phyloP scores from a whole-genome alignment of 2,113 vertebrate species.

The Lucifuga dentata region DNA sequence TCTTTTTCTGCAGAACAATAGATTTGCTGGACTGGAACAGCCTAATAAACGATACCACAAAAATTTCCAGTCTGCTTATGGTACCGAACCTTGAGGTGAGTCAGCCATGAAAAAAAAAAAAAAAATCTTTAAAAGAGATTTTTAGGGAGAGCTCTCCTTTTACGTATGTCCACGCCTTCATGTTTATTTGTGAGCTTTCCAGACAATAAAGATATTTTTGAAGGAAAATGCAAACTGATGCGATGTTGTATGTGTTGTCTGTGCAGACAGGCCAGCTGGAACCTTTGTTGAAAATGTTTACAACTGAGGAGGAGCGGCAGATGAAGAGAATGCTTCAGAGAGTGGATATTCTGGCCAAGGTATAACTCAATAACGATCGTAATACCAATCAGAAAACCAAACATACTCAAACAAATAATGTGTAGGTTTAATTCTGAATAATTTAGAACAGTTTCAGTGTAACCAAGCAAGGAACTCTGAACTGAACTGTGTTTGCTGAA shows the following conservation, averaged over 20 bases:
- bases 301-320: constrained; percentile 90
- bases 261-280: constrained; percentile 90
- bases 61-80: constrained; percentile 89
- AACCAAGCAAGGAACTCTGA: no score
- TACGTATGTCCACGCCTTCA: no score
- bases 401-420: no score
- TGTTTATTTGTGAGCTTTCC: not conserved
- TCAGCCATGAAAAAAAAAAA: not conserved
- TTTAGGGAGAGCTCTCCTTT: not conserved
- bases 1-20: constrained; percentile 82
- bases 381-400: no score
- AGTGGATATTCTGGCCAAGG: constrained; percentile 90
- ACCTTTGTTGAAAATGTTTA: constrained; percentile 87
- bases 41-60: constrained; percentile 86
- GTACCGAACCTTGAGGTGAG: constrained; percentile 90
- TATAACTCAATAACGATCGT: constrained; percentile 59
- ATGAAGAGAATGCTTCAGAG: constrained; percentile 94
- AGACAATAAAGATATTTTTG: not conserved
- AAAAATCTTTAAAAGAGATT: no score
- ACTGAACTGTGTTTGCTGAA: no score
- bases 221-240: not conserved
- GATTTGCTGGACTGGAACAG: constrained; percentile 94
- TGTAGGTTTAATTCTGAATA: no score
- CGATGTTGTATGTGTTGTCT: constrained; percentile 14
- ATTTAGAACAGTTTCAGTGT: no score